Evolutionary conservation across 2,113 vertebrate species (phyloP), one percentile per base, ranked within the genome.

Genomic region (Heliornis fulica): DNA sequence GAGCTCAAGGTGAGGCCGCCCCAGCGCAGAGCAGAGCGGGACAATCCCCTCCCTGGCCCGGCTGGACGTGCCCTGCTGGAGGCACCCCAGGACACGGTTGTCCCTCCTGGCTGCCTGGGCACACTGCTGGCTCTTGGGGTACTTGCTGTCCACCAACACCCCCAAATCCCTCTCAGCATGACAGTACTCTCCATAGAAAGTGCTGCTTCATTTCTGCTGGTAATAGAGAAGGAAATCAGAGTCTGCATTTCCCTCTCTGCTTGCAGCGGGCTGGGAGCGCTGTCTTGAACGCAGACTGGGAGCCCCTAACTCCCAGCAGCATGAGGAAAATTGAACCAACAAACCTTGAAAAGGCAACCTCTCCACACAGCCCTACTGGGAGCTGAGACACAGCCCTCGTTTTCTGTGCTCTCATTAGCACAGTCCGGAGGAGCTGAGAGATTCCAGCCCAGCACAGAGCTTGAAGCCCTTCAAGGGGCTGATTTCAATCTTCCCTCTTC

Each of bases 401-500:
- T 71, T 34, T 46, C 45, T 66, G 18, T 19, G 25, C 54, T 19
- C 46, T 40, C 15, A 5, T 21, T 22, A 66, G 51, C 34, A 5
- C 46, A 40, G 74, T 57, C 36, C 2, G 2, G 57, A 51, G 1
- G 14, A 85, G 34, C 65, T 11, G 43, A 60, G 61, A 76, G 71
- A 83, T 65, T 79, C 75, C 70, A 85, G 85, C 45, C 78, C 72
- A 57, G 68, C 50, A 65, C 17, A 0, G 29, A 0, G 1, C 63
- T 88, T 94, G 22, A 45, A 83, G 54, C 26, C 29, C 72, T 77
- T 53, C 2, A 74, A 61, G 0, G 0, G 60, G 56, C 78, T 69
- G 70, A 90, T 81, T 94, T 72, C 38, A 80, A 29, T 70, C 68
- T 80, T 61, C 75, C 65, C 59, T 83, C 75, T 66, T 63, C 74